Percentiles rank a stretch among this genome's conserved stretches.
These are phyloP conservation scores for Bombus waltoni DNA, from an alignment of 1,140 invertebrate genomes.

Conservation along the genomic window DNA sequence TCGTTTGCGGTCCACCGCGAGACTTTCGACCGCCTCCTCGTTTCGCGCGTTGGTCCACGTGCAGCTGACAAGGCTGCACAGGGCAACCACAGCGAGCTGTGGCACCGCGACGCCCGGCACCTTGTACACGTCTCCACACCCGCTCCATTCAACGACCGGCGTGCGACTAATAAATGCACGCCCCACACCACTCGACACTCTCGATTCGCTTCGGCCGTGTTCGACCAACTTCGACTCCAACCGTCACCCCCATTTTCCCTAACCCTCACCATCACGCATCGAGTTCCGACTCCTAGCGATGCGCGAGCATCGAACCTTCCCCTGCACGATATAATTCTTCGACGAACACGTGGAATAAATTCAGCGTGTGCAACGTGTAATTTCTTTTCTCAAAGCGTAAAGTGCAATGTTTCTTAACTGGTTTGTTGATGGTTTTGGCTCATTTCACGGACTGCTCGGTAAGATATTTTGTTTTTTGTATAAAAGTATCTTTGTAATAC, in stretches of 20 bases:
- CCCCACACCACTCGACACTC: slow-evolving; percentile 54
- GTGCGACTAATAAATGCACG: slow-evolving; percentile 80
- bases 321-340: background rate
- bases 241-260: slow-evolving; percentile 6
- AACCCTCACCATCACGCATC: background rate
- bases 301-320: background rate
- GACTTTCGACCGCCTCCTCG: slow-evolving; percentile 70
- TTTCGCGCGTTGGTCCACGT: slow-evolving; percentile 77
- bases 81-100: slow-evolving; percentile 75
- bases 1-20: slow-evolving; percentile 77
- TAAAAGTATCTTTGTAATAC: too few species aligned
- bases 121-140: slow-evolving; percentile 82
- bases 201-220: slow-evolving; percentile 42
- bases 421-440: background rate
- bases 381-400: background rate
- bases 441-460: too few species aligned
- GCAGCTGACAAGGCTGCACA: slow-evolving; percentile 78
- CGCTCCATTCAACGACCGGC: slow-evolving; percentile 87
- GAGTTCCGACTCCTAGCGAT: background rate
- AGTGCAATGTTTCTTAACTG: background rate
- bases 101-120: slow-evolving; percentile 76
- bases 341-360: background rate
- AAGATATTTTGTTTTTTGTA: background rate
- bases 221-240: slow-evolving; percentile 57
- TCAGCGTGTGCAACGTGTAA: too few species aligned